These are phyloP conservation scores for Diplodus sargus DNA, from an alignment of 2,797 vertebrate species.

Conservation along the genomic window DNA sequence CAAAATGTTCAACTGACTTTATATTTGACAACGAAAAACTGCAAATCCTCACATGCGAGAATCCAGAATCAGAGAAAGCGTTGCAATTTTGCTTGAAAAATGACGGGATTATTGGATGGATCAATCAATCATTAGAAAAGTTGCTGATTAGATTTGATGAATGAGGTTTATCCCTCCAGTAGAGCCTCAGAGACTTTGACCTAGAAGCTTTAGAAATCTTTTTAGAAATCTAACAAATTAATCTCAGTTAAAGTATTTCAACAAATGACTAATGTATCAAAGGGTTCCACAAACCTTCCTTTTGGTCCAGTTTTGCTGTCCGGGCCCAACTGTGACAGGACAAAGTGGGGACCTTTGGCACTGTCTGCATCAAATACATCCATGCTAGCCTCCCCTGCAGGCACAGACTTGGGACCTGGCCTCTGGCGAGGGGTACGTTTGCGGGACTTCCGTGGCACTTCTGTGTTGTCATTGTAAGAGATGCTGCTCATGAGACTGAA, in stretches of 20 bases:
- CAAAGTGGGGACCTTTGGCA: conserved; percentile 99
- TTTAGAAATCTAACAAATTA: not conserved
- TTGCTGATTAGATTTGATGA: not conserved
- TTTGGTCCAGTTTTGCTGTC: conserved; percentile 95
- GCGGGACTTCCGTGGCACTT: conserved; percentile 98
- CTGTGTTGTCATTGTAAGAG: conserved; percentile 99
- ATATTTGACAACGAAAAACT: not conserved
- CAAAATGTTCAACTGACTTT: not conserved
- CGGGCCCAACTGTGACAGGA: conserved; percentile 95
- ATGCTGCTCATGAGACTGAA: conserved; percentile 96
- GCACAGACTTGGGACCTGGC: conserved; percentile 92
- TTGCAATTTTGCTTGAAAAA: not conserved
- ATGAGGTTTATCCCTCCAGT: not conserved
- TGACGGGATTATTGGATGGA: not conserved
- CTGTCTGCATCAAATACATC: conserved; percentile 99
- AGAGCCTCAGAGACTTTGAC: not conserved
- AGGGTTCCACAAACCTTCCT: conserved; percentile 85
- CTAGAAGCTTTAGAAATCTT: not conserved
- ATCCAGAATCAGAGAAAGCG: not conserved
- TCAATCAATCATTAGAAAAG: not conserved
- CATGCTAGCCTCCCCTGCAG: conserved; percentile 92
- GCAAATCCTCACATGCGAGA: not conserved
- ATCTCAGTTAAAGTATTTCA: not conserved
- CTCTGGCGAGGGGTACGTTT: conserved; percentile 98
- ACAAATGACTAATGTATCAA: not conserved